Base-by-base conservation (phyloP, 2,888 invertebrate species). In the Diarsia brunnea region DNA sequence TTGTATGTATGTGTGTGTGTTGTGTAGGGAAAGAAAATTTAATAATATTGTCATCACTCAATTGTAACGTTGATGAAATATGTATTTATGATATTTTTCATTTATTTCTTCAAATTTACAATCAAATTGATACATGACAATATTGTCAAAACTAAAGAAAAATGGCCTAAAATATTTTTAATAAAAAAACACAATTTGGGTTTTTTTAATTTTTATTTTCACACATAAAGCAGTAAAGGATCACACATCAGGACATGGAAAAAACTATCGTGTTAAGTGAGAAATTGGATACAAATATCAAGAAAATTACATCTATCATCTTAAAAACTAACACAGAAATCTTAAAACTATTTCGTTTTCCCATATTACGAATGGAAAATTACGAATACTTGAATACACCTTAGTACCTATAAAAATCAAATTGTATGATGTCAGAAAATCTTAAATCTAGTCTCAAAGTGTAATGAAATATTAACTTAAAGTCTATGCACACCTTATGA, bases 181-280 rank as follows among this genome's bases (percentile, higher is more conserved):
- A 77, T 55, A 60, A 49, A 77, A n/a, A 75, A 60, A 24, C 4
- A 51, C 45, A 4, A 24, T 10, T 38, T 61, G 45, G 51, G 21
- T 27, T 76, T 75, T 74, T 60, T 75, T 3, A 4, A 76, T 27
- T 79, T 76, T 78, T 75, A 73, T 27, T 49, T 12, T 5, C 1
- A 73, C 16, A n/a, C n/a, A 38, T 38, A 38, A 38, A 38, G 38
- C 38, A 38, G 5, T 38, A 38, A 38, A 8, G 7, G 8, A 5
- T 1, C 38, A 38, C 38, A 38, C 38, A 38, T 38, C 38, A 38
- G 38, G 8, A 38, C 38, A 38, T 38, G 8, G 4, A 38, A 38
- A 38, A 38, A 38, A 7, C 38, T 38, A 38, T 38, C 38, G 38
- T 38, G 38, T 38, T 38, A 38, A 8, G 7, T 8, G 1, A 38